phyloP scores from a whole-genome alignment of 2,113 vertebrate species.

The Thinocorus orbignyianus region DNA sequence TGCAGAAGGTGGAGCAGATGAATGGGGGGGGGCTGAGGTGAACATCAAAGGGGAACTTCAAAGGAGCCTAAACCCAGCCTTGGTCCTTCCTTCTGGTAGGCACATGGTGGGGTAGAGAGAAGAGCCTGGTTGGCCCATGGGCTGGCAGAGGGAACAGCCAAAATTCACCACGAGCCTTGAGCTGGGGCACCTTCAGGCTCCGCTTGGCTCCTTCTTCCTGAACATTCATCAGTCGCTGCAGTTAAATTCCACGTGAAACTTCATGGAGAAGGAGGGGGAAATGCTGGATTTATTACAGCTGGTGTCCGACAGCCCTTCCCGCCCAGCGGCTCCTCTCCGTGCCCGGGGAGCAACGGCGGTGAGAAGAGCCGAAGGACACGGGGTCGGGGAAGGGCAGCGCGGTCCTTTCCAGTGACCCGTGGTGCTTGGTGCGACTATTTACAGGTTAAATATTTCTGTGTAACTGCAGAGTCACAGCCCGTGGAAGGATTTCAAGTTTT shows the following conservation, averaged over 20 bases:
- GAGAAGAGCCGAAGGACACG: not conserved
- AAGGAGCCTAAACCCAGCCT: not conserved
- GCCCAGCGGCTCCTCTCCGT: not conserved
- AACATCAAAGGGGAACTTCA: fast-evolving
- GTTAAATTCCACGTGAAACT: not conserved
- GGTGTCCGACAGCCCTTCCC: not conserved
- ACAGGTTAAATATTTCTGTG: not conserved
- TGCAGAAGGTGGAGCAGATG: not conserved
- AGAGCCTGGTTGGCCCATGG: not conserved
- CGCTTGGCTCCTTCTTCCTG: not conserved
- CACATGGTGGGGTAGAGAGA: fast-evolving
- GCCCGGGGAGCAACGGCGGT: fast-evolving
- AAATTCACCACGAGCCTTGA: not conserved
- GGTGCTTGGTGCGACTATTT: fast-evolving
- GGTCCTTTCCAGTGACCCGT: fast-evolving
- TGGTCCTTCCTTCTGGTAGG: not conserved
- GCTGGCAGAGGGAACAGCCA: fast-evolving
- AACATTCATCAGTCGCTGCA: fast-evolving
- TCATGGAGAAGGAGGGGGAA: no score
- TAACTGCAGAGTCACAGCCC: not conserved
- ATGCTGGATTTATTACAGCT: not conserved
- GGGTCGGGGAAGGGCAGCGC: fast-evolving
- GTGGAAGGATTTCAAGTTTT: not conserved
- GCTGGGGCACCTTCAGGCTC: not conserved
- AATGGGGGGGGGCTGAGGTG: not conserved